Evolutionary conservation across 1,140 invertebrate species (phyloP).

Genomic region (Homarus americanus): DNA sequence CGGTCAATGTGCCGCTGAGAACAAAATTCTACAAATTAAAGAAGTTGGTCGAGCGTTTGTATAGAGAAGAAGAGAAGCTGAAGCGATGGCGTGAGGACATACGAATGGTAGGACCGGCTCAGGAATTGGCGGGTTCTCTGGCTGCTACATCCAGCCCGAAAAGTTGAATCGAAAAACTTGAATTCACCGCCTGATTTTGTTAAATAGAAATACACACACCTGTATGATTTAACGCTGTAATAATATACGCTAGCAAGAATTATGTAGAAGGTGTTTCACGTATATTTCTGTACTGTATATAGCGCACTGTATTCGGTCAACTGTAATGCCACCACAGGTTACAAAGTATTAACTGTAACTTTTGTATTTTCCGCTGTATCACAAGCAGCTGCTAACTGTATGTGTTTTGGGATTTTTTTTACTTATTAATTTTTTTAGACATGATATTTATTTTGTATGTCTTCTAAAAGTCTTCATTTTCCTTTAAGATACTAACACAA

Average conservation of each 20-base stretch:
- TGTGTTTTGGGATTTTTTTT: background rate
- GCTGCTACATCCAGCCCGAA: background rate
- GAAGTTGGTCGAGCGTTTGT: conserved; percentile 16
- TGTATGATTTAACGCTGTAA: too few relatives aligned
- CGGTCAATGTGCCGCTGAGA: conserved; percentile 26
- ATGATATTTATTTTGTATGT: background rate
- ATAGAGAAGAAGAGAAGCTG: conserved; percentile 46
- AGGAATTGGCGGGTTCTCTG: background rate
- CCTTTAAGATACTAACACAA: background rate
- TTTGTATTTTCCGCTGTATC: background rate
- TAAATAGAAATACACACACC: too few relatives aligned
- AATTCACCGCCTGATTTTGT: too few relatives aligned
- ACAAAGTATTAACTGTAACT: background rate
- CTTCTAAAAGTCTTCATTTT: background rate
- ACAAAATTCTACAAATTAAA: conserved; percentile 35
- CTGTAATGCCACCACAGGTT: too few relatives aligned
- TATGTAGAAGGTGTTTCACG: background rate
- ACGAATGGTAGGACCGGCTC: conserved; percentile 40
- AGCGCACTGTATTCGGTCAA: background rate
- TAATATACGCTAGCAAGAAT: background rate
- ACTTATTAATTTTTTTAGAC: background rate
- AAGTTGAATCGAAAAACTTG: too few relatives aligned
- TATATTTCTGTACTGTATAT: background rate
- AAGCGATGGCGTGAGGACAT: conserved; percentile 35
- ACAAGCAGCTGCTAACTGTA: conserved; percentile 4